phyloP scores from a whole-genome alignment of 2,888 invertebrate genomes.

The Scrobipalpa costella region DNA sequence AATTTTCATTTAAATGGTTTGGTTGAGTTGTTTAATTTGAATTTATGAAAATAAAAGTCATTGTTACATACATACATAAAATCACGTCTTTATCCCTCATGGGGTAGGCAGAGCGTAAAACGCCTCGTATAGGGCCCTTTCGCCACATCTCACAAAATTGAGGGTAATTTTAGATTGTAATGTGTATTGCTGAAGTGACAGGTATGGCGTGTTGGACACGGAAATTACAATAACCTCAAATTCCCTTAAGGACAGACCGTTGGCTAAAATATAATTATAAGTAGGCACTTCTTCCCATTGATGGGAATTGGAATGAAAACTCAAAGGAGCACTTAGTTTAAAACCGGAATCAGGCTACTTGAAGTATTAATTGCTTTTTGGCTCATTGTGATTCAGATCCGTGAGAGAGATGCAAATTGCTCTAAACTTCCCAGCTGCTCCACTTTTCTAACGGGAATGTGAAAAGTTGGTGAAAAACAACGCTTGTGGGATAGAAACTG shows the following conservation, averaged over 20 bases:
- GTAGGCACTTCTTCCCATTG: slow-evolving; percentile 45
- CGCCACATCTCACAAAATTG: too few relatives aligned
- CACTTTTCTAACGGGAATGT: slow-evolving; percentile 74
- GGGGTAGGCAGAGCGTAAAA: too few relatives aligned
- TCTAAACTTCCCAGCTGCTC: slow-evolving; percentile 71
- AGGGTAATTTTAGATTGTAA: too few relatives aligned
- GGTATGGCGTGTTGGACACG: background rate
- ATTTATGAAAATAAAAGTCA: too few relatives aligned
- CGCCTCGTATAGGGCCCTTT: too few relatives aligned
- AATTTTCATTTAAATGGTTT: too few relatives aligned
- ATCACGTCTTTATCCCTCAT: too few relatives aligned
- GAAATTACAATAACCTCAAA: slow-evolving; percentile 23
- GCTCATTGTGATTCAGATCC: slow-evolving; percentile 78
- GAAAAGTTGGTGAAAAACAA: slow-evolving; percentile 71
- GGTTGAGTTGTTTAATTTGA: too few relatives aligned
- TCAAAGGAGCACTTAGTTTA: slow-evolving; percentile 77
- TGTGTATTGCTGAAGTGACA: too few relatives aligned
- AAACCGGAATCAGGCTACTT: slow-evolving; percentile 74
- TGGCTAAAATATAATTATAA: slow-evolving; percentile 36
- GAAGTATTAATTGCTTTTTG: slow-evolving; percentile 79
- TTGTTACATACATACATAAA: too few relatives aligned
- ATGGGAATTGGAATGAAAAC: slow-evolving; percentile 70
- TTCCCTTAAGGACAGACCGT: slow-evolving; percentile 11
- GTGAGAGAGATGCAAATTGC: slow-evolving; percentile 76
- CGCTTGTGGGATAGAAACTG: slow-evolving; percentile 52